phyloP scores from a whole-genome alignment of 2,888 invertebrate species.

The Ptychoptera albimana region DNA sequence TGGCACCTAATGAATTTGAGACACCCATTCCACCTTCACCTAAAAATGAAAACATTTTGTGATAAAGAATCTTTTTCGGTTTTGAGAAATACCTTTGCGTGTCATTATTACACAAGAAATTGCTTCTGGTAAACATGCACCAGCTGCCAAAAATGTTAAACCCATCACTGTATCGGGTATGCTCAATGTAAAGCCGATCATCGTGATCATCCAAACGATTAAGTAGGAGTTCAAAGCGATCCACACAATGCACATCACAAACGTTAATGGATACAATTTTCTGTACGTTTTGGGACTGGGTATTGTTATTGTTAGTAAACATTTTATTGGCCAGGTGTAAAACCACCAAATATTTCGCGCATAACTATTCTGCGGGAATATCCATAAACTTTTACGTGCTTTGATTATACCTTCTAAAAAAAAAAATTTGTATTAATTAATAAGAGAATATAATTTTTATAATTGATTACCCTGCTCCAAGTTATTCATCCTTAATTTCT shows the following conservation, averaged over 20 bases:
- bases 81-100: constrained; percentile 42
- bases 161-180: constrained; percentile 75
- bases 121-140: constrained; percentile 63
- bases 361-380: constrained; percentile 1
- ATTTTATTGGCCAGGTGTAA: constrained; percentile 48
- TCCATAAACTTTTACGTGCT: constrained; percentile 1
- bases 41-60: constrained; percentile 21
- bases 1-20: constrained; percentile 73
- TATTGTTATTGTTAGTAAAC: constrained; percentile 43
- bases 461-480: neutral
- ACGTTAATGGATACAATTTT: constrained; percentile 49
- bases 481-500: too few relatives aligned
- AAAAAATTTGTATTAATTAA: too few relatives aligned
- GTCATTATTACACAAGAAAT: constrained; percentile 63
- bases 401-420: neutral
- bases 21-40: constrained; percentile 77
- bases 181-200: constrained; percentile 49
- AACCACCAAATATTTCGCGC: constrained; percentile 34
- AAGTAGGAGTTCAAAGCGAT: constrained; percentile 64
- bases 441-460: neutral
- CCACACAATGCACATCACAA: constrained; percentile 66
- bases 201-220: constrained; percentile 73
- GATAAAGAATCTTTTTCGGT: neutral
- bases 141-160: constrained; percentile 68
- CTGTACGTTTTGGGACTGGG: constrained; percentile 44